These are phyloP conservation scores for Tachina fera DNA, from an alignment of 2,888 invertebrate genomes.

Conservation along the genomic window DNA sequence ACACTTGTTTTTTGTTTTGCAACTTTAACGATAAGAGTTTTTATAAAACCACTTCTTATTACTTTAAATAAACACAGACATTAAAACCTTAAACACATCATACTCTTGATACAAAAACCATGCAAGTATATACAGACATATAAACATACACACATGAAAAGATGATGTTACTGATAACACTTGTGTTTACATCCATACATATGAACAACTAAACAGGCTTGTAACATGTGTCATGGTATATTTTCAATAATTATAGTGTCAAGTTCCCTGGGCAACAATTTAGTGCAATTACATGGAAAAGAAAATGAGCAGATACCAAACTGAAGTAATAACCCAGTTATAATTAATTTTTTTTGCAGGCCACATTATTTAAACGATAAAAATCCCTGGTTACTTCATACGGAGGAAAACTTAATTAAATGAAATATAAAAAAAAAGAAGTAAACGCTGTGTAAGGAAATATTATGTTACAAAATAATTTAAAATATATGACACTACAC, in stretches of 20 bases:
- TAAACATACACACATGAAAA: neutral
- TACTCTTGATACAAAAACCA: neutral
- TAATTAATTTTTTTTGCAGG: conserved; percentile 2
- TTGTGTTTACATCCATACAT: neutral
- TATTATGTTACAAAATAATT: conserved; percentile 14
- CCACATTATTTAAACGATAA: conserved; percentile 52
- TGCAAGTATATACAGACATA: neutral
- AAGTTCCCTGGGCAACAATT: conserved; percentile 64
- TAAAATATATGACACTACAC: conserved; percentile 14
- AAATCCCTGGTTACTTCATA: conserved; percentile 45
- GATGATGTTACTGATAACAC: conserved; percentile 19
- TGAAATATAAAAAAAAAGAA: conserved; percentile 30
- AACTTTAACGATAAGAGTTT: conserved; percentile 11
- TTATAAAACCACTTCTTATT: conserved; percentile 39
- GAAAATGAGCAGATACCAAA: conserved; percentile 46
- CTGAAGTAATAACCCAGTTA: conserved; percentile 18
- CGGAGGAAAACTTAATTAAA: conserved; percentile 56
- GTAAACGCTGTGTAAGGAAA: neutral
- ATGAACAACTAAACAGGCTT: neutral
- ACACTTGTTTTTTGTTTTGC: neutral
- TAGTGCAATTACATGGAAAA: conserved; percentile 56
- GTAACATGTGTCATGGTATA: conserved; percentile 31
- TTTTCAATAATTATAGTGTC: conserved; percentile 62
- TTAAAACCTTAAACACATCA: conserved; percentile 11
- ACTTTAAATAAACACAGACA: conserved; percentile 37